phyloP scores from a whole-genome alignment of 2,888 invertebrate species.

The Physocephala rufipes region DNA sequence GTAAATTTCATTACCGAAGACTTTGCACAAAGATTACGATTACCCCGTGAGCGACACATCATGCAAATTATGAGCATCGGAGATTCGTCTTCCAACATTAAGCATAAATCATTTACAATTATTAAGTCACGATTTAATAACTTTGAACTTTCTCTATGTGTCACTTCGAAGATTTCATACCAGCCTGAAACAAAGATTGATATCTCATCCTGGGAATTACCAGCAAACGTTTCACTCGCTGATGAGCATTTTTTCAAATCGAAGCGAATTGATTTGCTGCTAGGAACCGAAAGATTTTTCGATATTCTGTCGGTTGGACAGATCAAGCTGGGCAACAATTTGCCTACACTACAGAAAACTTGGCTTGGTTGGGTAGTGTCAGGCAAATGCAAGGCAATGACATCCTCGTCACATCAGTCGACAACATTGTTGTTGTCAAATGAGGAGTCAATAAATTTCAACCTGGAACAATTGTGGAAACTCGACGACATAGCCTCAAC shows the following conservation, averaged over 20 bases:
- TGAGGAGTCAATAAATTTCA: constrained; percentile 5
- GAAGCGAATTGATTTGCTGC: constrained; percentile 40
- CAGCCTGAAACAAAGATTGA: constrained; percentile 43
- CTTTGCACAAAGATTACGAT: constrained; percentile 33
- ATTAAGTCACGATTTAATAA: constrained; percentile 38
- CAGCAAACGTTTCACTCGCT: constrained; percentile 16
- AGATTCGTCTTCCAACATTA: constrained; percentile 33
- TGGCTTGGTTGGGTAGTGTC: constrained; percentile 45
- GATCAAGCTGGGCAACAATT: constrained; percentile 39
- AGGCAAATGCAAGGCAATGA: constrained; percentile 29
- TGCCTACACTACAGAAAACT: constrained; percentile 44
- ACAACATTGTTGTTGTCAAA: background rate
- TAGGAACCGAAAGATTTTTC: constrained; percentile 41
- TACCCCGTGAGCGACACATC: constrained; percentile 31
- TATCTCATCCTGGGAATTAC: constrained; percentile 41
- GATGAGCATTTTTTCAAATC: constrained; percentile 21
- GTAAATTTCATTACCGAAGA: constrained; percentile 41
- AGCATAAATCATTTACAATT: constrained; percentile 31
- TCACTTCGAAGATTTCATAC: constrained; percentile 43
- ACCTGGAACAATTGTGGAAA: constrained; percentile 15
- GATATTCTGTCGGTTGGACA: constrained; percentile 43
- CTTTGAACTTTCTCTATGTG: constrained; percentile 37
- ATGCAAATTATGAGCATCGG: constrained; percentile 39
- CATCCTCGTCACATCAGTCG: background rate
- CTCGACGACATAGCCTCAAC: background rate